A percentile compares a stretch with the other conserved stretches of the same genome.
phyloP scores from a whole-genome alignment of 2,797 vertebrate species.

The Lutra lutra region DNA sequence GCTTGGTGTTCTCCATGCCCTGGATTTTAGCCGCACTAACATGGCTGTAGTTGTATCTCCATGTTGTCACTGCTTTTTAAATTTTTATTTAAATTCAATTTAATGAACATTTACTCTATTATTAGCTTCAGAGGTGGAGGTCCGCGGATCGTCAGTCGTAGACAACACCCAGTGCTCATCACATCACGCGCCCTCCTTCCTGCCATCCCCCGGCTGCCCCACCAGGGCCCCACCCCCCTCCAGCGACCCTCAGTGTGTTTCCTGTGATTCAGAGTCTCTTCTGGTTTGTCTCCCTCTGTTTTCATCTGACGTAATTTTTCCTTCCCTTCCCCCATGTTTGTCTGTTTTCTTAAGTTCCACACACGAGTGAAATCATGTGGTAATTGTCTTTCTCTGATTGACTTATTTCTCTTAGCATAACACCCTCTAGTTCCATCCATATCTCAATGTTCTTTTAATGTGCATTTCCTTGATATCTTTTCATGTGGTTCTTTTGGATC shows the following conservation, averaged over 20 bases:
- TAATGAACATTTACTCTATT: not conserved
- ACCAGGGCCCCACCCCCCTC: no score
- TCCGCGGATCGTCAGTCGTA: not conserved
- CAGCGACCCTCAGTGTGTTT: not conserved
- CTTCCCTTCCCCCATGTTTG: not conserved
- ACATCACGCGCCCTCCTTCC: no score
- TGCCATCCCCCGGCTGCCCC: no score
- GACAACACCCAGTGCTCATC: no score
- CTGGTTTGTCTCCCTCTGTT: not conserved
- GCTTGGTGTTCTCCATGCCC: not conserved
- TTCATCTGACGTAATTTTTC: not conserved
- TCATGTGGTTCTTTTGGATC: no score
- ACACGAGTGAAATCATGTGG: not conserved
- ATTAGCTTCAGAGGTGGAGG: not conserved
- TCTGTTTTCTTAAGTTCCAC: not conserved
- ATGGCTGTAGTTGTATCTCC: not conserved
- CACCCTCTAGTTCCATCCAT: no score
- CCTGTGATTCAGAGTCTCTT: not conserved
- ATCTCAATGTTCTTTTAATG: no score
- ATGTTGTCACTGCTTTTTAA: not conserved
- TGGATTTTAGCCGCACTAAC: not conserved
- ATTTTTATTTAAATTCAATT: not conserved
- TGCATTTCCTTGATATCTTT: no score
- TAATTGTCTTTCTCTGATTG: not conserved
- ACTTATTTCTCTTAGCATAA: not conserved